A percentile compares a stretch with the other conserved stretches of the same genome.
These are phyloP conservation scores for Crocuta crocuta DNA, from an alignment of 2,113 vertebrate species.

Conservation along the genomic window DNA sequence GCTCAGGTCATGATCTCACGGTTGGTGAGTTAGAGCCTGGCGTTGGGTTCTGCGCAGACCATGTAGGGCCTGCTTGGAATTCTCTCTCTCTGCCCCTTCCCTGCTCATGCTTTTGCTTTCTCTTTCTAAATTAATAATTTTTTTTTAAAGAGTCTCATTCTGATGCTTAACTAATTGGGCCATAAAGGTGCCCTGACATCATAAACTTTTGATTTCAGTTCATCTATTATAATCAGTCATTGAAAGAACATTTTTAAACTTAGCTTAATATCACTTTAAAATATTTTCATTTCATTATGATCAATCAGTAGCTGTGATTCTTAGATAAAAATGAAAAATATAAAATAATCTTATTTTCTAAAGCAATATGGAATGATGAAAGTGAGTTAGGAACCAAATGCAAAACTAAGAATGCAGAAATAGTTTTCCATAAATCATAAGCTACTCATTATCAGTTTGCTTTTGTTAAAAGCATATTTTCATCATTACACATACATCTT, in stretches of 20 bases:
- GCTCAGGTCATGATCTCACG: too few relatives aligned
- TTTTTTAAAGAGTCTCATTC: too few relatives aligned
- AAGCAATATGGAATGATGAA: not conserved
- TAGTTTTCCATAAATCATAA: not conserved
- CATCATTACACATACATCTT: not conserved
- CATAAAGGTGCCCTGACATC: not conserved
- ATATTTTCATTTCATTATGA: not conserved
- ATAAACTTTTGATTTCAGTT: not conserved
- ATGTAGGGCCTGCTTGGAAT: too few relatives aligned
- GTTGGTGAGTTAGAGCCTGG: too few relatives aligned
- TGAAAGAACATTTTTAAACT: not conserved
- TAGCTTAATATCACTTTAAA: not conserved
- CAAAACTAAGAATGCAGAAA: not conserved
- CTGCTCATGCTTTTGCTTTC: too few relatives aligned
- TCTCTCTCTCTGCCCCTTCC: too few relatives aligned
- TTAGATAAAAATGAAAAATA: not conserved
- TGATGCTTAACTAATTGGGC: too few relatives aligned
- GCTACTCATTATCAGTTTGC: not conserved
- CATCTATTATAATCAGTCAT: not conserved
- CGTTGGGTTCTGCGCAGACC: too few relatives aligned
- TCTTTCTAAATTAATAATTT: too few relatives aligned
- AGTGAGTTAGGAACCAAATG: not conserved
- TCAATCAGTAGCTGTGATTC: not conserved
- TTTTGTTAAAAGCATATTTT: constrained; percentile 20
- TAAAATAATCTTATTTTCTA: not conserved